Evolutionary conservation across 2,797 vertebrate genomes (phyloP).

Genomic region (Steatocranus sp.): DNA sequence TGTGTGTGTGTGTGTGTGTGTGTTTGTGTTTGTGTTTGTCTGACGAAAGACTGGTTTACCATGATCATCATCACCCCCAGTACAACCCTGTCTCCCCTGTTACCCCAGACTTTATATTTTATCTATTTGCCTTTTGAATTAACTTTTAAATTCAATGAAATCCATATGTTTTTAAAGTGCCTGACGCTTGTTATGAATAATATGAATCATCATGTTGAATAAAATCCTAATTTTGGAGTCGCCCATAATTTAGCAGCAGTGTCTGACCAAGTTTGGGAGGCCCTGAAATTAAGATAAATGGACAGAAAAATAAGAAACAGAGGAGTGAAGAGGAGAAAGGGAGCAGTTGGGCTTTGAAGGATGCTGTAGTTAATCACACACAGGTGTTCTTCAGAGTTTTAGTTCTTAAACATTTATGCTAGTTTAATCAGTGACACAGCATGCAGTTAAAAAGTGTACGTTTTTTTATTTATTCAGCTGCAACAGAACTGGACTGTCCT

Average conservation of each 20-base stretch:
- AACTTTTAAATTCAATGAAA: neutral
- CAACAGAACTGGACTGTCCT: neutral
- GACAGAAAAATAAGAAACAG: neutral
- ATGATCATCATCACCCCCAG: neutral
- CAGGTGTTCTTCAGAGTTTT: neutral
- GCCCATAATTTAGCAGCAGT: neutral
- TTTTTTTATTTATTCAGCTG: neutral
- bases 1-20: neutral
- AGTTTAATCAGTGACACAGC: neutral
- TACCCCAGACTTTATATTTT: fast-evolving
- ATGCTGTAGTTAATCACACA: neutral
- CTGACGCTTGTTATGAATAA: neutral
- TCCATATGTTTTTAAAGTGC: neutral
- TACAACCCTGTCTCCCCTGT: neutral
- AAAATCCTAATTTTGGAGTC: neutral
- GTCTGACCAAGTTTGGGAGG: neutral
- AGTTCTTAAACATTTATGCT: neutral
- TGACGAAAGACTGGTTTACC: neutral
- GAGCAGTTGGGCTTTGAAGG: neutral
- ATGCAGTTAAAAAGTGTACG: neutral
- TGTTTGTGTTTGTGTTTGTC: neutral
- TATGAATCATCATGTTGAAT: neutral
- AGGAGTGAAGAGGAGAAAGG: neutral
- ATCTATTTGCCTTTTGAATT: fast-evolving
- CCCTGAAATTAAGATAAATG: neutral